phyloP scores from a whole-genome alignment of 2,113 vertebrate genomes.

The Plectropomus leopardus region DNA sequence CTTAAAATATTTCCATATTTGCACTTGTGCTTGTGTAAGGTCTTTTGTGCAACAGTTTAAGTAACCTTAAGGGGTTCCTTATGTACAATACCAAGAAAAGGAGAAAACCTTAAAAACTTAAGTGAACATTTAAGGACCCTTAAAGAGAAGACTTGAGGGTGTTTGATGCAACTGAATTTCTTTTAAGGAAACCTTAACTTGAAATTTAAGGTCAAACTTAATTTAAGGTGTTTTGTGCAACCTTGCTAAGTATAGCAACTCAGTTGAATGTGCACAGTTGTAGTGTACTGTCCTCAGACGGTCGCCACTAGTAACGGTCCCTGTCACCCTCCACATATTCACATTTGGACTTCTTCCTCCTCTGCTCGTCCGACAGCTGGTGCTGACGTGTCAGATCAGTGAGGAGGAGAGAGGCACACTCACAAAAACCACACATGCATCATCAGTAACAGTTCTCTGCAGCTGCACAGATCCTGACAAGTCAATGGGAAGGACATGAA shows the following conservation, averaged over 20 bases:
- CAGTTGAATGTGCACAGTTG: conserved; percentile 64
- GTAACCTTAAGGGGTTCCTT: no score
- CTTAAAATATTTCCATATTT: no score
- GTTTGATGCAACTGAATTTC: no score
- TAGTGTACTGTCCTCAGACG: conserved; percentile 61
- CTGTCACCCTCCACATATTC: conserved; percentile 68
- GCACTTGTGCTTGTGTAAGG: no score
- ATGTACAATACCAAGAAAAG: no score
- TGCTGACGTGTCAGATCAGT: conserved; percentile 71
- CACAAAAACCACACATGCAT: conserved; percentile 57
- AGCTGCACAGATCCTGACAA: conserved; percentile 63
- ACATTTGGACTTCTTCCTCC: conserved; percentile 70
- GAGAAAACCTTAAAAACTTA: no score
- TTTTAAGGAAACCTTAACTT: no score
- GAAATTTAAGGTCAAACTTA: no score
- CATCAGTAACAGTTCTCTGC: conserved; percentile 56
- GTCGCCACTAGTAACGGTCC: conserved; percentile 48
- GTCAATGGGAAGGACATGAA: conserved; percentile 30
- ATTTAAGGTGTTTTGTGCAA: no score
- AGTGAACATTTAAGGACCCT: no score
- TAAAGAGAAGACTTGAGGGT: no score
- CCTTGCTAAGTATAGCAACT: conserved; percentile 51
- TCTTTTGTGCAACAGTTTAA: no score
- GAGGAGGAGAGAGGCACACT: conserved; percentile 56
- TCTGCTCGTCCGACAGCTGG: conserved; percentile 59